phyloP scores from a whole-genome alignment of 2,113 vertebrate genomes.

The Prinia subflava region DNA sequence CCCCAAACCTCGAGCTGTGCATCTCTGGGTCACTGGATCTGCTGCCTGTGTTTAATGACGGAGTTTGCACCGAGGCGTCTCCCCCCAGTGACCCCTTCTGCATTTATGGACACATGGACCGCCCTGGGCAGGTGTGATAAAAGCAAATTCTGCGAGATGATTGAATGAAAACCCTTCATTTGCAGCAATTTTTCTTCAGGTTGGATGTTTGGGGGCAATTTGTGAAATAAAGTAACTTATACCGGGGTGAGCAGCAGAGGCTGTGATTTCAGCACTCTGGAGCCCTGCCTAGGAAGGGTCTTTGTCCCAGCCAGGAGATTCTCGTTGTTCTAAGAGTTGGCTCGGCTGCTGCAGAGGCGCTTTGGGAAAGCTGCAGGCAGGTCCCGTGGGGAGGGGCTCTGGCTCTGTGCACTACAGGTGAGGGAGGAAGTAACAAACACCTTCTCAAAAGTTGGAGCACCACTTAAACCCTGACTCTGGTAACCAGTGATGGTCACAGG shows the following conservation, averaged over 20 bases:
- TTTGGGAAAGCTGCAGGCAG: too few species aligned
- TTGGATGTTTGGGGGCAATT: not conserved
- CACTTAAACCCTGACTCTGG: not conserved
- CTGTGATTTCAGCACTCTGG: rapidly evolving
- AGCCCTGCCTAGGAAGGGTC: not conserved
- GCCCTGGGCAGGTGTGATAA: not conserved
- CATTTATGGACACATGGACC: not conserved
- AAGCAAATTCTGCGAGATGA: not conserved
- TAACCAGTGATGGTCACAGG: rapidly evolving
- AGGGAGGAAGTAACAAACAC: not conserved
- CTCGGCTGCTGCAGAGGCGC: not conserved
- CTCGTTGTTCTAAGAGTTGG: rapidly evolving
- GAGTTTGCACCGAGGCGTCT: not conserved
- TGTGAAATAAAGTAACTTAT: not conserved
- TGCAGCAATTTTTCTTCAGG: not conserved
- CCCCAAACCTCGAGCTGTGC: not conserved
- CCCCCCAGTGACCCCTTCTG: not conserved
- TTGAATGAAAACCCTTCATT: not conserved
- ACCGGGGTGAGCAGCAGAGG: not conserved
- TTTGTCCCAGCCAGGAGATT: not conserved
- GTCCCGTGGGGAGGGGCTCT: rapidly evolving
- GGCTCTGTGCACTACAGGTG: not conserved
- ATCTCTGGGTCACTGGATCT: not conserved
- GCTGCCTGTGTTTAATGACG: not conserved
- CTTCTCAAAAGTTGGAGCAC: not conserved